phyloP scores from a whole-genome alignment of 2,797 vertebrate species.

The Cephalopachus bancanus region DNA sequence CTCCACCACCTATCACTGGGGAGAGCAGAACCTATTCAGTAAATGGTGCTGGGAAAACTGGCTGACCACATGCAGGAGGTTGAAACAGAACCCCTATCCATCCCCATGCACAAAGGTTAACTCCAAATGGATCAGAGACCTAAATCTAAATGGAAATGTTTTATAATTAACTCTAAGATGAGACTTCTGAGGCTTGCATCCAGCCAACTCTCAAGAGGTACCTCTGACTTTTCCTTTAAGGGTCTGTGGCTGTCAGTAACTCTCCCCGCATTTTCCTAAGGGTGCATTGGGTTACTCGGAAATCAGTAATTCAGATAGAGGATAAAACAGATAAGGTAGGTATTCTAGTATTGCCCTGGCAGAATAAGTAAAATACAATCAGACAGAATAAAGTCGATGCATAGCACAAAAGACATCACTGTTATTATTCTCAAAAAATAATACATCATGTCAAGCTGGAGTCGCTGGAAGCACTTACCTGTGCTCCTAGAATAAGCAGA shows the following conservation, averaged over 20 bases:
- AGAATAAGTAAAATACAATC: neutral
- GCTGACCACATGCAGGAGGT: too few species aligned
- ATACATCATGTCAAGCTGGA: neutral
- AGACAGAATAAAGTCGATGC: too few species aligned
- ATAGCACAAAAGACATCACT: neutral
- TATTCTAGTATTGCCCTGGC: neutral
- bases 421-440: neutral
- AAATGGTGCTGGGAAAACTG: too few species aligned
- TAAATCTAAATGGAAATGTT: neutral
- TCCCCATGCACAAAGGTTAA: too few species aligned
- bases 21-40: too few species aligned
- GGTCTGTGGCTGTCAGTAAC: fast-evolving
- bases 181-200: fast-evolving
- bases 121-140: too few species aligned
- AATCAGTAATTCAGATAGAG: neutral
- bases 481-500: neutral
- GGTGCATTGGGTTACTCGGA: neutral
- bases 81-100: too few species aligned
- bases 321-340: neutral
- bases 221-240: neutral
- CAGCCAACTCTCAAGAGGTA: neutral
- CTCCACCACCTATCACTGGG: too few species aligned
- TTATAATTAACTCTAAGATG: neutral
- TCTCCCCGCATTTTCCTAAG: neutral
- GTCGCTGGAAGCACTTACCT: slow-evolving; percentile 23